Percentiles rank a stretch among this genome's conserved stretches.
Evolutionary conservation across 2,797 vertebrate species (phyloP).

Genomic region (Lutjanus argentimaculatus): DNA sequence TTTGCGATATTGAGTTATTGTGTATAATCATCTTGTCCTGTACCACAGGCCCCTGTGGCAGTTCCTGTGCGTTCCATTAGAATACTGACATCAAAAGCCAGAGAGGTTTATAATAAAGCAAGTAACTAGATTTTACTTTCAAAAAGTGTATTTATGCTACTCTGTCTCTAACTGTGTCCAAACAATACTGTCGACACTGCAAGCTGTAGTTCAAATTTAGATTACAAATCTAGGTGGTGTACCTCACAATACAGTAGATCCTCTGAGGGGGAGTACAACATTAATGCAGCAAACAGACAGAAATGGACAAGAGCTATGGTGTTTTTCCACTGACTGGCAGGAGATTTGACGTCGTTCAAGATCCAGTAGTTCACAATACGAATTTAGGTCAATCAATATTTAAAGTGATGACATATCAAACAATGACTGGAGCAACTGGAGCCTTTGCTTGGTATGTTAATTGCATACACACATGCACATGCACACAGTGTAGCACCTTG

Average conservation of each 20-base stretch:
- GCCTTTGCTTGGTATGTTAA: conserved; percentile 25
- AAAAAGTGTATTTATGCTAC: conserved; percentile 13
- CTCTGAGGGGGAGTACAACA: not conserved
- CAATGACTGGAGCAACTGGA: conserved; percentile 10
- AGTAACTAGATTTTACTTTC: conserved; percentile 5
- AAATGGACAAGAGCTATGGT: not conserved
- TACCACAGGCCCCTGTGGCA: conserved; percentile 19
- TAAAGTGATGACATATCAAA: conserved; percentile 25
- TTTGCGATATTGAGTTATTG: conserved; percentile 43
- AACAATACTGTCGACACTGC: not conserved
- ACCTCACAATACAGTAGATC: not conserved
- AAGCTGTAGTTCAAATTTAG: conserved; percentile 1
- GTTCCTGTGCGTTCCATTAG: conserved; percentile 29
- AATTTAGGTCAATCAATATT: no score
- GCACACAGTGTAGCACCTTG: conserved; percentile 26
- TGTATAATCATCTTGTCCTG: conserved; percentile 37
- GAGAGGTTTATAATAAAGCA: conserved; percentile 3
- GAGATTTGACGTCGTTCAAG: conserved; percentile 6
- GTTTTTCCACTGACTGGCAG: not conserved
- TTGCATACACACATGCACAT: not conserved
- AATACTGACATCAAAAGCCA: conserved; percentile 20
- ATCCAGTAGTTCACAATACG: no score
- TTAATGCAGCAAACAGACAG: not conserved
- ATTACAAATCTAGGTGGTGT: conserved; percentile 24
- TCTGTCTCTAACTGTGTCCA: not conserved